phyloP scores from a whole-genome alignment of 2,797 vertebrate genomes.

The Enteromius mattozi region DNA sequence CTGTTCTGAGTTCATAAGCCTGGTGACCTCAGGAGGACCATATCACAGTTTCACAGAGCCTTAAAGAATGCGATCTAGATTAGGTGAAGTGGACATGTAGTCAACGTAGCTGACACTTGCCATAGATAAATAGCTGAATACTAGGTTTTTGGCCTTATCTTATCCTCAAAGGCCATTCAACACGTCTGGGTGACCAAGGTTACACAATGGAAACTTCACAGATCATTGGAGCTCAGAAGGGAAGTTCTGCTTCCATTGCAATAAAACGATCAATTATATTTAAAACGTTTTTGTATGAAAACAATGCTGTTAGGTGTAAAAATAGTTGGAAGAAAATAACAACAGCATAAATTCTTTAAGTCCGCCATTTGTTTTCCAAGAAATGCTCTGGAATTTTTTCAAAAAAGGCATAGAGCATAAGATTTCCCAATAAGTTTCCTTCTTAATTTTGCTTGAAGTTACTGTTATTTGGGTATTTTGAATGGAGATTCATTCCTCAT shows the following conservation, averaged over 20 bases:
- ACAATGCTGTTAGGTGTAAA: background rate
- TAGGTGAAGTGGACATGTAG: slow-evolving; percentile 19
- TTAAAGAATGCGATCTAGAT: slow-evolving; percentile 40
- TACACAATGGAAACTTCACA: slow-evolving; percentile 38
- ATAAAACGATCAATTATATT: background rate
- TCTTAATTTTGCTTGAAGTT: background rate
- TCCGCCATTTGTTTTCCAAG: background rate
- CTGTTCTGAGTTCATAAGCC: slow-evolving; percentile 21
- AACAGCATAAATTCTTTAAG: background rate
- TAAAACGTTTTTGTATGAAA: background rate
- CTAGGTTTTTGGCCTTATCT: slow-evolving; percentile 32
- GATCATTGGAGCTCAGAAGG: slow-evolving; percentile 1
- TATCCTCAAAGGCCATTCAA: slow-evolving; percentile 38
- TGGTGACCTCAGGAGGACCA: slow-evolving; percentile 39
- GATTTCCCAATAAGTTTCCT: background rate
- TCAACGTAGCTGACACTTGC: slow-evolving; percentile 40
- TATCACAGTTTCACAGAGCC: slow-evolving; percentile 21
- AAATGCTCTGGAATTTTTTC: background rate
- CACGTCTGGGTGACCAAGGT: slow-evolving; percentile 27
- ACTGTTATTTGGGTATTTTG: background rate
- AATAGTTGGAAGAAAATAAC: background rate
- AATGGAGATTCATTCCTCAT: background rate
- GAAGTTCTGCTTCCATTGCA: slow-evolving; percentile 20
- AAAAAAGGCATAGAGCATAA: background rate
- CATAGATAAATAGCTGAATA: slow-evolving; percentile 34